These are phyloP conservation scores for Egretta garzetta DNA, from an alignment of 2,113 vertebrate species.

Conservation along the genomic window DNA sequence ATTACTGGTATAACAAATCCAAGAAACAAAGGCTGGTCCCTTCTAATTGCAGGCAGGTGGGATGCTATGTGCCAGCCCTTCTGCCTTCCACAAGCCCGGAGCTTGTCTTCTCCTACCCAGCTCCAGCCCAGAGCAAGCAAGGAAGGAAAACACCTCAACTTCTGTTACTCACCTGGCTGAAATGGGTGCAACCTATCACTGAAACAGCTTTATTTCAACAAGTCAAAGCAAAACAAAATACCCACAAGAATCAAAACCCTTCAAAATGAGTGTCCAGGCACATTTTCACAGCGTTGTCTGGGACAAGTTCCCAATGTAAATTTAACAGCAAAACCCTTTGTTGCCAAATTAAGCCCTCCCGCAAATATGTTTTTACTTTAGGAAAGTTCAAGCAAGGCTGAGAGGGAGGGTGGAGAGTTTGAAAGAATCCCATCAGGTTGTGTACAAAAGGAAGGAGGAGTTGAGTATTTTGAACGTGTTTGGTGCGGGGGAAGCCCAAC, in stretches of 20 bases:
- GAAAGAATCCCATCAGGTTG: not conserved
- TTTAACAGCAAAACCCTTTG: conserved; percentile 19
- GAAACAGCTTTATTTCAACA: not conserved
- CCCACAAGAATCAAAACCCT: not conserved
- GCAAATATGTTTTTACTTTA: conserved; percentile 11
- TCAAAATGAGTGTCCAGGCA: not conserved
- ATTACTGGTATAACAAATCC: not conserved
- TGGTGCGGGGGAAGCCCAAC: not conserved
- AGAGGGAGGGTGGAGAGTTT: not conserved
- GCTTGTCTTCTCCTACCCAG: not conserved
- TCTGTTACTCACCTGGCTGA: not conserved
- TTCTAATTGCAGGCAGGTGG: not conserved
- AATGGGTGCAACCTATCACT: not conserved
- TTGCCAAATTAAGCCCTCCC: not conserved
- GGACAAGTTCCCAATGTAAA: conserved; percentile 16
- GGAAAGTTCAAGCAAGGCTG: conserved; percentile 5
- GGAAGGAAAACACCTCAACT: not conserved
- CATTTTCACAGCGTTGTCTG: not conserved
- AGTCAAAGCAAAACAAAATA: not conserved
- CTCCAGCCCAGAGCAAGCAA: not conserved
- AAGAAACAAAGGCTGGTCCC: not conserved
- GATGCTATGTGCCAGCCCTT: not conserved
- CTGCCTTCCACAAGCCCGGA: not conserved
- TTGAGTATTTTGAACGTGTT: not conserved
- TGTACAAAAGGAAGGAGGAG: not conserved